Evolutionary conservation across 2,888 invertebrate species (phyloP), one percentile per base, ranked within the genome.

Genomic region (Sialis lutaria): DNA sequence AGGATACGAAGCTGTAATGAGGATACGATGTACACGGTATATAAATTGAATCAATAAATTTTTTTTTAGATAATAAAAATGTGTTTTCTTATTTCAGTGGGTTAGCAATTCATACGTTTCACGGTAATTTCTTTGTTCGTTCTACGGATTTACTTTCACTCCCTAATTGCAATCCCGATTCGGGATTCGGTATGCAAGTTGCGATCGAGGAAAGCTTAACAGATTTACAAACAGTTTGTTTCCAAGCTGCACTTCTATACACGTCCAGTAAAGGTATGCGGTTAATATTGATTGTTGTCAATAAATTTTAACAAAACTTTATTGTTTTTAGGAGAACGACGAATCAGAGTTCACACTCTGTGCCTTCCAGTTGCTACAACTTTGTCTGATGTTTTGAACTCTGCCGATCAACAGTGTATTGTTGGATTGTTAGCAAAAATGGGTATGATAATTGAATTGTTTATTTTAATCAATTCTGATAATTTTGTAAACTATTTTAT

Each of bases 121-220:
- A 97, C 69, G 98, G 98, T 39, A 97, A 97, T 68, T 96, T 96
- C 76, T 98, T 98, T 68, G 97, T 98, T 44, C 78, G 98, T 4
- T 96, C 97, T 0, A 95, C 96, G 4, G 97, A 98, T 69, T 72
- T 98, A 47, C 70, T 98, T 48, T 91, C 93, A 8, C 68, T 98
- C 55, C 96, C 98, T 37, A 97, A 97, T 69, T 85, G 96, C 49
- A 97, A 95, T 61, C 97, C 98, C 0, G 98, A 99, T 67, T 86
- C 93, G 5, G 96, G 92, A 12, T 96, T 93, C 65, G 97, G 91
- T 44, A 96, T 97, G 86, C 97, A 98, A 70, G 82, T 95, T 51
- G 79, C 91, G 2, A 91, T 97, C 46, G 97, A 97, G 54, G 95
- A 96, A 65, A 84, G 77, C 54, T 68, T 95, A 4, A 70, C 82